Conservation (phyloP, 2,797 vertebrate species). For the Dromococcyx pavoninus region DNA sequence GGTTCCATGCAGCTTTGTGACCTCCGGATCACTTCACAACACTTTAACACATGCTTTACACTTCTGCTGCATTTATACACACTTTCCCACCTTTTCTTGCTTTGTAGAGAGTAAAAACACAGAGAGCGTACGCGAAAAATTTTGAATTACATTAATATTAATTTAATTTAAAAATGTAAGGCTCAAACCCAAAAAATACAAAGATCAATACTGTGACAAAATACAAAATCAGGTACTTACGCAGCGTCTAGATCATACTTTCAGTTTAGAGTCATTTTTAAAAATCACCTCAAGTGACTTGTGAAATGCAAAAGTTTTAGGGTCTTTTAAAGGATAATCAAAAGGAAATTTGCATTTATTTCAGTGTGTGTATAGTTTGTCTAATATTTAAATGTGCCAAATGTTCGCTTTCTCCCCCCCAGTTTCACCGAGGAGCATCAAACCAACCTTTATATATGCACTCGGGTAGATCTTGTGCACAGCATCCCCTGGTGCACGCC, state of each 20-base stretch:
- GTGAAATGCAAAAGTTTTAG: rapidly evolving
- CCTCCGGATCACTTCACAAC: rapidly evolving
- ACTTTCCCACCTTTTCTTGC: neutral
- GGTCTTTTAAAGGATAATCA: neutral
- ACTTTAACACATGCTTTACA: too few species aligned
- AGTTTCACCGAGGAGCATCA: neutral
- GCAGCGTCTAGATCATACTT: rapidly evolving
- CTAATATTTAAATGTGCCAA: neutral
- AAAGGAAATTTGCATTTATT: neutral
- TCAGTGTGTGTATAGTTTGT: neutral
- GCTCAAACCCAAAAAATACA: neutral
- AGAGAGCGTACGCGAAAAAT: too few species aligned
- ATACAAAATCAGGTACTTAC: rapidly evolving
- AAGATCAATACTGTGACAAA: rapidly evolving
- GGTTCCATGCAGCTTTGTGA: neutral
- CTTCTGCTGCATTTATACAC: neutral
- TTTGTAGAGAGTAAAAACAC: neutral
- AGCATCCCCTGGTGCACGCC: constrained; percentile 91
- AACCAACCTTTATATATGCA: constrained; percentile 92
- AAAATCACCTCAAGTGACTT: rapidly evolving
- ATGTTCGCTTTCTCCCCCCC: neutral
- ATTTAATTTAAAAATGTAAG: neutral
- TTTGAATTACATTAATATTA: too few species aligned
- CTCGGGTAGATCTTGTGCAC: constrained; percentile 98
- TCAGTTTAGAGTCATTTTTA: rapidly evolving